Evolutionary conservation across 2,888 invertebrate species (phyloP), one percentile per base, ranked within the genome.

Genomic region (Drosophila eohydei): DNA sequence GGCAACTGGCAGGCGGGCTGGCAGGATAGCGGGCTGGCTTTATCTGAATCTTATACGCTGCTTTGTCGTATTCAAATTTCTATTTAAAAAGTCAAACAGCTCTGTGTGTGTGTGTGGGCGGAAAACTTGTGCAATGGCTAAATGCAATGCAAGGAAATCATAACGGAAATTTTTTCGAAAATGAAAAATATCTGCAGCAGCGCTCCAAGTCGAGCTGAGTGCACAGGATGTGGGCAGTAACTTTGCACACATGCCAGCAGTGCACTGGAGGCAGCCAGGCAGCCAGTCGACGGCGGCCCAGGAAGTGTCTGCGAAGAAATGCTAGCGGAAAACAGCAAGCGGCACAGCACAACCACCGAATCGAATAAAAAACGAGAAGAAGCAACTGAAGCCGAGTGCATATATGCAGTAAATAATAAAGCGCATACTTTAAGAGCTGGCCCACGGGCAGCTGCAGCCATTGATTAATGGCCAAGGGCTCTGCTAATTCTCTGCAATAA

Each of bases 101-200:
- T 59, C 14, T 36, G 43, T 56, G 50, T 63, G 44, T 54, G 62
- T 66, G 54, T 32, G 70, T 30, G 71, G 66, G 71, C 40, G 60
- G 48, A 69, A 75, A 78, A 73, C 78, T 77, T 77, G 54, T 34
- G 69, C 65, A 48, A 65, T 48, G 66, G 65, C 56, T 66, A 78
- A 80, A 80, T 78, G 77, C 80, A 79, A 67, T 72, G 71, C 75
- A 73, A 79, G 81, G 78, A 89, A 90, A 89, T 87, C 85, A 90
- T 88, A 89, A 88, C 87, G 84, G 90, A 88, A 84, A 84, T 83
- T 88, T 91, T 74, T 85, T 80, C 55, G 56, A 71, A 88, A 84
- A 88, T 82, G 81, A 80, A 82, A 77, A 84, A 75, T 80, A 78
- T 83, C 67, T 79, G 65, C 68, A 67, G 65, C 71, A 55, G 62